Evolutionary conservation across 2,888 invertebrate species (phyloP), one percentile per base, ranked within the genome.

Genomic region (Ecdyonurus torrentis): DNA sequence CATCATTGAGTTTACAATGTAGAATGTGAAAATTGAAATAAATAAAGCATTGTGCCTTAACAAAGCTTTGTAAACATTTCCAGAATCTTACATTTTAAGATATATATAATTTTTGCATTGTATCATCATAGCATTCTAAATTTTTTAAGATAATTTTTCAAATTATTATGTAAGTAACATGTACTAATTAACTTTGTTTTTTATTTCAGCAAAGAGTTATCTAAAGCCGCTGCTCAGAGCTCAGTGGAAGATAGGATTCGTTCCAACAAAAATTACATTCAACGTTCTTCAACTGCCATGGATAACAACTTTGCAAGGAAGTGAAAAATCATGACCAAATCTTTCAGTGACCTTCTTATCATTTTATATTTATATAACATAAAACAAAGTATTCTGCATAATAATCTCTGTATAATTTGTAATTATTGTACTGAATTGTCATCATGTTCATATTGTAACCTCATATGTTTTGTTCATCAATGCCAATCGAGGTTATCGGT

Each of bases 251-350:
- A 85, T 66, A 81, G 95, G 68, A 86, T 96, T 61, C 90, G 87
- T 71, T 83, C 94, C 18, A 96, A 93, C 72, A 83, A 89, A 58
- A 90, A 94, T 74, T 90, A 91, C 70, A 90, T 95, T 67, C 95
- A 96, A 73, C 80, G 93, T 64, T 86, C 87, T 2, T 81, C 81
- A 22, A 77, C 80, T 23, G 85, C 89, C 61, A 91, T 95, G 89
- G 85, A 91, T 69, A 81, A 83, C 65, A 86, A 92, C 75, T 95
- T 95, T 77, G 89, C 89, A 0, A 79, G 80, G 66, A 79, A 86
- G 71, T 86, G 66, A 67, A 18, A 22, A 10, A 25, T 58, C 3
- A 23, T 10, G 1, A 23, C 22, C n/a, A n/a, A n/a, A n/a, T n/a
- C n/a, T n/a, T n/a, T n/a, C n/a, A n/a, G n/a, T n/a, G n/a, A n/a